phyloP scores from a whole-genome alignment of 1,140 invertebrate genomes.

The Drosophila trapezifrons region DNA sequence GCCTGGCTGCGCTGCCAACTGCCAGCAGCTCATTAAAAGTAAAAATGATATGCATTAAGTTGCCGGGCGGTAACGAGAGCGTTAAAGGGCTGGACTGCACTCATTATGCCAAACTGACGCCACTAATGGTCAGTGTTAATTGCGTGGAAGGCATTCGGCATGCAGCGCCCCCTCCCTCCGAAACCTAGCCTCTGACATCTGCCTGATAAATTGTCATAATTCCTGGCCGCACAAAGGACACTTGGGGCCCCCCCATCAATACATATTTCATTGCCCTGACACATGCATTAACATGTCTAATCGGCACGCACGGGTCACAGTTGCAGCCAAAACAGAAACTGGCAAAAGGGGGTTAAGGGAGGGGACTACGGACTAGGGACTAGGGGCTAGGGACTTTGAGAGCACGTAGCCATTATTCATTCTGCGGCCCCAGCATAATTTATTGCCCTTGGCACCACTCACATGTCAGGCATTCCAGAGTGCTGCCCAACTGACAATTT shows the following conservation, averaged over 20 bases:
- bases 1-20: constrained; percentile 43
- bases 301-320: constrained; percentile 61
- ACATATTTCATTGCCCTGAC: constrained; percentile 79
- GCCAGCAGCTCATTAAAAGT: constrained; percentile 77
- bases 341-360: not conserved
- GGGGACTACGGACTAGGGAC: not conserved
- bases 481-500: constrained; percentile 67
- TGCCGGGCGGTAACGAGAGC: constrained; percentile 58
- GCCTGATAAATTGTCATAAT: constrained; percentile 79
- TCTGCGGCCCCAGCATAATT: constrained; percentile 69
- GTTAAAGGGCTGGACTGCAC: constrained; percentile 54
- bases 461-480: constrained; percentile 54
- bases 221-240: constrained; percentile 41
- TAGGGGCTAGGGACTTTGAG: constrained; percentile 7
- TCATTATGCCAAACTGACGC: constrained; percentile 74
- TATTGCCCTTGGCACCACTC: constrained; percentile 69
- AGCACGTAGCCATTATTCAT: constrained; percentile 65
- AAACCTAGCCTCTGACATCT: constrained; percentile 48
- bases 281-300: constrained; percentile 80
- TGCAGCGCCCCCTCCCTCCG: constrained; percentile 4
- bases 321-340: constrained; percentile 27
- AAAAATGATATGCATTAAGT: constrained; percentile 83
- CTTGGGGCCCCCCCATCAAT: constrained; percentile 50
- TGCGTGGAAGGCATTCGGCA: constrained; percentile 72
- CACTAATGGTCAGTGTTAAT: constrained; percentile 81